These are phyloP conservation scores for Eulimnadia texana DNA, from an alignment of 1,140 invertebrate genomes.

Conservation along the genomic window DNA sequence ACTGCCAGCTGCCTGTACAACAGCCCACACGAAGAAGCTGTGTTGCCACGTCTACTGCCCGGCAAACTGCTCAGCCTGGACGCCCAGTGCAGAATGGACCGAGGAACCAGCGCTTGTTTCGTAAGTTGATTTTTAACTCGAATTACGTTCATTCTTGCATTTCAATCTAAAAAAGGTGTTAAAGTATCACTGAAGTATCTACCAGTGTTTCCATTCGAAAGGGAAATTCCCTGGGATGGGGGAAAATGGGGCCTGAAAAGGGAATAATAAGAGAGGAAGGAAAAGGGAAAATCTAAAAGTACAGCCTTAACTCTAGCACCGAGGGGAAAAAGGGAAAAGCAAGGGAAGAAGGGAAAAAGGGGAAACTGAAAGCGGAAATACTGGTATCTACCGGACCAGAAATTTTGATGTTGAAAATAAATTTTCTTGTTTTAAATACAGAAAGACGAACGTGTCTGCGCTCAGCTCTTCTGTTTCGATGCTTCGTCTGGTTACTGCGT, in stretches of 20 bases:
- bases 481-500: conserved; percentile 87
- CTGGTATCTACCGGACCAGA: too few relatives aligned
- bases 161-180: not conserved
- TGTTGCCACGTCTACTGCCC: conserved; percentile 69
- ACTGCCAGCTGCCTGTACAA: conserved; percentile 88
- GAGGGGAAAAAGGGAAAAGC: too few relatives aligned
- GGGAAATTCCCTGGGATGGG: too few relatives aligned
- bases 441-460: conserved; percentile 89
- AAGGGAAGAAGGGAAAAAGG: too few relatives aligned
- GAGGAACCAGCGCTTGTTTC: conserved; percentile 80
- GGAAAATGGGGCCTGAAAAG: too few relatives aligned
- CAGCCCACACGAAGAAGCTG: conserved; percentile 82
- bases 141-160: too few relatives aligned
- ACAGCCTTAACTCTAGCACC: too few relatives aligned
- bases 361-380: too few relatives aligned
- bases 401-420: not conserved
- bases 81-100: conserved; percentile 80
- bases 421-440: conserved; percentile 26
- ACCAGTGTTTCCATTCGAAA: not conserved
- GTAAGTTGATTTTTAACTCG: conserved; percentile 37
- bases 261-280: too few relatives aligned
- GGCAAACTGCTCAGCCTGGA: conserved; percentile 77
- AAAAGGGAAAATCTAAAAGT: too few relatives aligned
- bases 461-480: conserved; percentile 89
- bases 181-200: not conserved